phyloP scores from a whole-genome alignment of 2,888 invertebrate species.

The Harpalus rubripes region DNA sequence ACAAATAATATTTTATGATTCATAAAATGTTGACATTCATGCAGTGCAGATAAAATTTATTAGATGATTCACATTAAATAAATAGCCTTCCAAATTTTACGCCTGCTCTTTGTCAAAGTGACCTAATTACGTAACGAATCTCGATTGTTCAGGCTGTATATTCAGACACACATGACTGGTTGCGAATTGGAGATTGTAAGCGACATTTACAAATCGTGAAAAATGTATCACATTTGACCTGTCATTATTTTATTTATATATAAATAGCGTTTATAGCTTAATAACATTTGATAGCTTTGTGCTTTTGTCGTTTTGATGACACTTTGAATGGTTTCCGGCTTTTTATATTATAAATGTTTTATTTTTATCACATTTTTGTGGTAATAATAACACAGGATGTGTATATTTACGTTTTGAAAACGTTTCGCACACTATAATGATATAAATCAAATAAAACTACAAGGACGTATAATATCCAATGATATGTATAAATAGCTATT shows the following conservation, averaged over 20 bases:
- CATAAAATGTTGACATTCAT: background rate
- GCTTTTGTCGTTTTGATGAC: background rate
- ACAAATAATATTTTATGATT: too few species aligned
- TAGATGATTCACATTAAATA: conserved; percentile 35
- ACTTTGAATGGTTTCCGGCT: conserved; percentile 11
- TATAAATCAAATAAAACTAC: background rate
- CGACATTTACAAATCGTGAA: conserved; percentile 12
- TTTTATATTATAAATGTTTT: conserved; percentile 14
- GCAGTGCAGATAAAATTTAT: background rate
- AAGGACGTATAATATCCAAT: background rate
- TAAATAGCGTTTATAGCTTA: conserved; percentile 9
- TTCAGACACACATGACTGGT: conserved; percentile 22
- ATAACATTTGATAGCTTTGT: conserved; percentile 11
- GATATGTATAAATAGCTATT: background rate
- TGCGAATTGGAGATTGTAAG: conserved; percentile 11
- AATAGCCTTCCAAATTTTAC: conserved; percentile 31
- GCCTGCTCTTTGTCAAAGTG: conserved; percentile 44
- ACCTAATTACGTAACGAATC: conserved; percentile 35
- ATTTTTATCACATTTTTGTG: background rate
- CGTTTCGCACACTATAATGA: background rate
- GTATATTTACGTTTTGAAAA: background rate
- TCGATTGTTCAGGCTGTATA: background rate
- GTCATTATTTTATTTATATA: background rate
- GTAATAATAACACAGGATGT: conserved; percentile 7
- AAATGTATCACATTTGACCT: conserved; percentile 1